Conservation (phyloP, 2,888 invertebrate genomes). For the Crepidodera aurea region DNA sequence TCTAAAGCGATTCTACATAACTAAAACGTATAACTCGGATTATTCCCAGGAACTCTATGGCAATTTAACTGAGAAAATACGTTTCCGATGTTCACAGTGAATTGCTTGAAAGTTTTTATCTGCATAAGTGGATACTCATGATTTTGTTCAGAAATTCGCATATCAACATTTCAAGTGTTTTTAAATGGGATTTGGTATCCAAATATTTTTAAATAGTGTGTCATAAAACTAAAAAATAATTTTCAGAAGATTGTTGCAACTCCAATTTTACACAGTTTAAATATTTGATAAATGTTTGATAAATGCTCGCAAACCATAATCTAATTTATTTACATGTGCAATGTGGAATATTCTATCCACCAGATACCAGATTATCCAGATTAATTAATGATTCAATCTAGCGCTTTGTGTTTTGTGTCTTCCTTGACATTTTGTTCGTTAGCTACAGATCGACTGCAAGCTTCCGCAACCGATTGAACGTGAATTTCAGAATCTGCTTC, state of each 20-base stretch:
- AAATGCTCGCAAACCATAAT: no score
- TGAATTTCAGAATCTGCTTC: constrained; percentile 31
- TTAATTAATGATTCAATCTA: constrained; percentile 32
- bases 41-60: constrained; percentile 10
- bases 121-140: background rate
- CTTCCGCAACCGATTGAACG: constrained; percentile 32
- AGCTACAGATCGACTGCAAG: constrained; percentile 24
- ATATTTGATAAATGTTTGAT: no score
- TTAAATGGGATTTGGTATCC: no score
- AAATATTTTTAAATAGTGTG: no score
- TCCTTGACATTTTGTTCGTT: constrained; percentile 32
- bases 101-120: constrained; percentile 6
- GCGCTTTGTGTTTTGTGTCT: constrained; percentile 26
- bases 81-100: constrained; percentile 45
- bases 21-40: constrained; percentile 17
- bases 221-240: no score
- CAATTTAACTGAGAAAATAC: constrained; percentile 26
- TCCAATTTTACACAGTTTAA: no score
- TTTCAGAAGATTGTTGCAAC: no score
- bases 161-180: no score
- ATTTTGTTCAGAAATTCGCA: no score
- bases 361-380: constrained; percentile 14
- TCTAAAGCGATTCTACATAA: constrained; percentile 19
- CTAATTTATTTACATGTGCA: no score
- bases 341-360: no score